Evolutionary conservation across 2,797 vertebrate genomes (phyloP).

Genomic region (Synaphobranchus kaupii): DNA sequence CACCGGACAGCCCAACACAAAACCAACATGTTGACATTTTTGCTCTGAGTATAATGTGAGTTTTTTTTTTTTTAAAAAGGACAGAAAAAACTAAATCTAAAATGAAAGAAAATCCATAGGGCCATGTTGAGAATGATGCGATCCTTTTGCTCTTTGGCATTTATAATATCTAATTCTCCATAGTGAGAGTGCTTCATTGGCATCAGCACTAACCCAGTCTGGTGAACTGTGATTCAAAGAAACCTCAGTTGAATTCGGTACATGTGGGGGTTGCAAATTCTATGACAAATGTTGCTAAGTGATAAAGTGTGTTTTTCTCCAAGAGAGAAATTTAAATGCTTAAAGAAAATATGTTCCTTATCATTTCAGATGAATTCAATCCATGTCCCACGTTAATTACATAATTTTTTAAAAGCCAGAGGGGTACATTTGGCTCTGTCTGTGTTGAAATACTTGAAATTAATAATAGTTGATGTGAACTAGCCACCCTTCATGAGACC

Average conservation of each 20-base stretch:
- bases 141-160: background rate
- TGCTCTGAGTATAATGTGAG: background rate
- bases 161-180: conserved; percentile 10
- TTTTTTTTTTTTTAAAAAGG: too few species aligned
- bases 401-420: background rate
- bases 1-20: background rate
- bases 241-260: conserved; percentile 9
- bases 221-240: background rate
- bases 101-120: background rate
- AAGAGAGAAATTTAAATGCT: conserved; percentile 23
- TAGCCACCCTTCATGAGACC: background rate
- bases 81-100: conserved; percentile 12
- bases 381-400: conserved; percentile 4
- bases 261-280: conserved; percentile 11
- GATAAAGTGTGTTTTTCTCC: background rate
- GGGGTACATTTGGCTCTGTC: background rate
- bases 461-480: background rate
- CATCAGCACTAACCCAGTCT: background rate
- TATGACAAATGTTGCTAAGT: conserved; percentile 22
- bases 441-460: background rate
- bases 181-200: conserved; percentile 11
- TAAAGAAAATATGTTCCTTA: conserved; percentile 19
- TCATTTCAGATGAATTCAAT: background rate
- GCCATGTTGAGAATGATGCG: background rate
- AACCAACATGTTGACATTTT: background rate